Evolutionary conservation across 2,888 invertebrate species (phyloP), one percentile per base, ranked within the genome.

Genomic region (Drosophila anomalata): DNA sequence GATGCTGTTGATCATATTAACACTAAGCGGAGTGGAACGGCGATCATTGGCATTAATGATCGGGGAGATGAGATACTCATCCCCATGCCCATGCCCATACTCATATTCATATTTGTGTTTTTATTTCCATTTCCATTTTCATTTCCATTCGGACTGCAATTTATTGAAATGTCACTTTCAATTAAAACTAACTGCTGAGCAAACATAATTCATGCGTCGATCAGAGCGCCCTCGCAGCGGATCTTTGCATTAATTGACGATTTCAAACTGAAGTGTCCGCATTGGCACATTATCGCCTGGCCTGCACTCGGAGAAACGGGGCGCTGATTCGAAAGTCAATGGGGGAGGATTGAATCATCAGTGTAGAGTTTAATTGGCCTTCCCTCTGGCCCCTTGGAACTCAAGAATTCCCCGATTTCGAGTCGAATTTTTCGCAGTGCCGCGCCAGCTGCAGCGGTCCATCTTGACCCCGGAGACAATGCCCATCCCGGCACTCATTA

Each of bases 111-210:
- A 66, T 74, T 65, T 52, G 7, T 26, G 7, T 17, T 17, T 17
- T 17, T 17, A 17, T 17, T 17, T 17, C 17, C 17, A 17, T 17
- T 17, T 17, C 17, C 17, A 17, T 17, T 17, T 29, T 41, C 14
- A 52, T 17, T 48, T 47, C 41, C 58, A 50, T 39, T 17, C 41
- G 44, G 59, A 55, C 56, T 58, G 52, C 66, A 82, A 88, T 88
- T 82, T 87, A 87, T 85, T 88, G 82, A 87, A 87, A 87, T 88
- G 86, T 88, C 86, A 87, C 85, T 82, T 87, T 87, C 76, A 87
- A 87, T 87, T 87, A 88, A 88, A 87, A 81, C 75, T 75, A 88
- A 85, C 88, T 77, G 84, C 84, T 78, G 79, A 73, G 75, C 86
- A 83, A 84, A 86, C 79, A 84, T 76, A 68, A 86, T 83, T 80